A percentile compares a stretch with the other conserved stretches of the same genome.
These are phyloP conservation scores for Grantiella picta DNA, from an alignment of 2,113 vertebrate genomes.

Conservation along the genomic window DNA sequence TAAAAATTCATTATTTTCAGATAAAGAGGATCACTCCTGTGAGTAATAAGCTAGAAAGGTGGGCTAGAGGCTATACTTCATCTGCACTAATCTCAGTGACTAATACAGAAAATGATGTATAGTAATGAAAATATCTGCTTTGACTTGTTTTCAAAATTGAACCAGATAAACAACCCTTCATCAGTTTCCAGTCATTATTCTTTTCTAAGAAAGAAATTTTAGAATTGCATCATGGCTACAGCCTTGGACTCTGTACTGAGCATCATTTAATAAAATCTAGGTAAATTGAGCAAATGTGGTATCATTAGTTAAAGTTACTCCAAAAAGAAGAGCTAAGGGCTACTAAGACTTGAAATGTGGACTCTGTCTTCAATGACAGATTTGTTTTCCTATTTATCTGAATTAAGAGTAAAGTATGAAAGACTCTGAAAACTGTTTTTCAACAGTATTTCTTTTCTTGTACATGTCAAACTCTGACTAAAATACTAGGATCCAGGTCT, in stretches of 20 bases:
- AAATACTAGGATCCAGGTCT: background rate
- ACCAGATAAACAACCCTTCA: background rate
- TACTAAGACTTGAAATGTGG: background rate
- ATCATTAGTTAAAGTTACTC: background rate
- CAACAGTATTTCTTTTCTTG: background rate
- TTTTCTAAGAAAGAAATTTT: background rate
- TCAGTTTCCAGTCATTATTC: background rate
- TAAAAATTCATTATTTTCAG: background rate
- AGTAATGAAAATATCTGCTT: background rate
- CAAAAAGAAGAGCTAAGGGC: background rate
- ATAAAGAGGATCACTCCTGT: background rate
- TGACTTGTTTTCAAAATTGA: background rate
- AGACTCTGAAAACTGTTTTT: background rate
- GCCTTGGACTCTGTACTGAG: background rate
- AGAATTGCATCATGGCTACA: background rate
- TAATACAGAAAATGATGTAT: background rate
- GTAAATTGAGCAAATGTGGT: background rate
- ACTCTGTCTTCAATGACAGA: background rate
- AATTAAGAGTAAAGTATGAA: background rate
- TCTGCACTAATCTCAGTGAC: background rate
- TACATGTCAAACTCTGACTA: background rate
- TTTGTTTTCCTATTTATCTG: background rate
- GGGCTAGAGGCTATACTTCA: background rate
- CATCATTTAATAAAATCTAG: background rate
- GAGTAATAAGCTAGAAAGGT: background rate